Conservation (phyloP, 2,888 invertebrate genomes). For the Drosophila neotestacea region DNA sequence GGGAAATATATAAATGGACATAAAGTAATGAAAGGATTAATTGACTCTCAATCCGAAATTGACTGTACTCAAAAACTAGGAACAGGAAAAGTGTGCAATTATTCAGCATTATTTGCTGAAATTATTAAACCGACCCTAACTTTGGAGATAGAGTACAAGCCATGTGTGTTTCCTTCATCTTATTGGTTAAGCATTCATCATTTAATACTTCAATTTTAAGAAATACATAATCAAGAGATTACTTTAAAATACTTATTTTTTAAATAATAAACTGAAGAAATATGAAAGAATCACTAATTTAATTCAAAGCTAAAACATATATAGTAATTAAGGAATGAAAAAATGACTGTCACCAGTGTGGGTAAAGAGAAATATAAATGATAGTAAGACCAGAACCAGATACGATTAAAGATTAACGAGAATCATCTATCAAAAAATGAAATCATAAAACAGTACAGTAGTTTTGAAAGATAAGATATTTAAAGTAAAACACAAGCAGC, state of each 20-base stretch:
- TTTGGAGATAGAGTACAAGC: no score
- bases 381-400: constrained; percentile 10
- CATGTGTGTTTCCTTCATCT: neutral
- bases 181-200: neutral
- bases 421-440: constrained; percentile 7
- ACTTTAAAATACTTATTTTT: neutral
- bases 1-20: neutral
- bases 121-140: no score
- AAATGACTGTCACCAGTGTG: neutral
- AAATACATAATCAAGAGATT: neutral
- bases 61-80: no score
- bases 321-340: neutral
- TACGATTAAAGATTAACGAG: neutral
- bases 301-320: neutral
- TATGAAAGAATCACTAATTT: neutral
- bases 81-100: no score
- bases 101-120: no score
- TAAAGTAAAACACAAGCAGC: constrained; percentile 66
- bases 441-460: constrained; percentile 12
- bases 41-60: no score
- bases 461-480: constrained; percentile 28
- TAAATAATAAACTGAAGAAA: neutral
- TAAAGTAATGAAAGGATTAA: neutral
- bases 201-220: neutral
- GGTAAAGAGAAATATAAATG: neutral